Evolutionary conservation across 1,140 invertebrate species (phyloP).

Genomic region (Oedothorax gibbosus): DNA sequence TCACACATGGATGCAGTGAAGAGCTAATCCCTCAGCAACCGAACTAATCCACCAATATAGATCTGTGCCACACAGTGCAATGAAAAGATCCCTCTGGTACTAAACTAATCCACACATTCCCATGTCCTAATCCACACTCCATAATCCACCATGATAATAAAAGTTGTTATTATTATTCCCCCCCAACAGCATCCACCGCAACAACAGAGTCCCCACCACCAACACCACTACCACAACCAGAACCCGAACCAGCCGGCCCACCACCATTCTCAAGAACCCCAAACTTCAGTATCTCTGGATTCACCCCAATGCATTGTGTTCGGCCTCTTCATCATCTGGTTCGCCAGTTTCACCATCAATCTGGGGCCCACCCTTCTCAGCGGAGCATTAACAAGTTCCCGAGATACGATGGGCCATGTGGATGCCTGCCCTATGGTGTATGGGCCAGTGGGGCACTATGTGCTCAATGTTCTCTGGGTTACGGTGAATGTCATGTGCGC

Average conservation of each 20-base stretch:
- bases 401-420: conserved; percentile 71
- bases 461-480: conserved; percentile 90
- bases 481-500: conserved; percentile 88
- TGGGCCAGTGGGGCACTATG: conserved; percentile 83
- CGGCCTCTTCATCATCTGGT: conserved; percentile 94
- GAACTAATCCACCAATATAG: no score
- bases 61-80: no score
- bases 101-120: no score
- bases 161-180: not conserved
- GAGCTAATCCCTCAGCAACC: no score
- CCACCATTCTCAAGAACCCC: conserved; percentile 6
- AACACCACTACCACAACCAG: conserved; percentile 44
- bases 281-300: conserved; percentile 75
- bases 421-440: conserved; percentile 84
- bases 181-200: conserved; percentile 34
- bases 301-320: conserved; percentile 89
- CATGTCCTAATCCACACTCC: no score
- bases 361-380: conserved; percentile 90
- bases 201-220: conserved; percentile 55
- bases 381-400: conserved; percentile 80
- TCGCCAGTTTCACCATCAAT: conserved; percentile 84
- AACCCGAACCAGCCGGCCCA: conserved; percentile 37
- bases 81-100: no score
- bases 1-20: no score
- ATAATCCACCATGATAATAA: no score